phyloP scores from a whole-genome alignment of 2,113 vertebrate genomes.

The Chunga burmeisteri region DNA sequence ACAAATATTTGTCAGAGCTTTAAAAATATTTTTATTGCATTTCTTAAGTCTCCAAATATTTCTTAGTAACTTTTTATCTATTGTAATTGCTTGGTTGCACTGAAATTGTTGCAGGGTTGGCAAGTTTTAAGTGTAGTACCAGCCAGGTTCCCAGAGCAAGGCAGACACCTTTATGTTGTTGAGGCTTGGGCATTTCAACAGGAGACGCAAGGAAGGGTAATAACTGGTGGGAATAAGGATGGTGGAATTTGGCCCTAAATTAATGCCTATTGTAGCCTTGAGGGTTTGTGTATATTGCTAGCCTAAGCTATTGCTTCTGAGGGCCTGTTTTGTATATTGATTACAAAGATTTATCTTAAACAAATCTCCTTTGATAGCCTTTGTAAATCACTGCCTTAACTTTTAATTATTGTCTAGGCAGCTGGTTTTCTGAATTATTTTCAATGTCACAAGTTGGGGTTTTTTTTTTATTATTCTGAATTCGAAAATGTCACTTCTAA shows the following conservation, averaged over 20 bases:
- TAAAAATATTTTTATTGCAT: neutral
- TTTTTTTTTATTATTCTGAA: neutral
- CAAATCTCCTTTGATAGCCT: neutral
- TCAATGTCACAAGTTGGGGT: neutral
- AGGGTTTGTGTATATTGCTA: neutral
- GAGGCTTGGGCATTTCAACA: neutral
- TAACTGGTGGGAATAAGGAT: neutral
- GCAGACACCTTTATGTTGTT: neutral
- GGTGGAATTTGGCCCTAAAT: neutral
- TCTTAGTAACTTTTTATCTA: neutral
- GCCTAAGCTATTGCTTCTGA: neutral
- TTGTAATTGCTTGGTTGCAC: neutral
- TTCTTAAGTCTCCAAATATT: neutral
- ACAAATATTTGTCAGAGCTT: neutral
- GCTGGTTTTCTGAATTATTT: neutral
- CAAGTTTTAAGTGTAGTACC: neutral
- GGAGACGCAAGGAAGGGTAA: neutral
- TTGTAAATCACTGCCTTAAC: neutral
- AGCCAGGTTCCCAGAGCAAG: neutral
- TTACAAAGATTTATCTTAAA: neutral
- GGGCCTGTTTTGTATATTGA: neutral
- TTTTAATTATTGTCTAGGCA: neutral
- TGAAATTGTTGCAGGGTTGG: neutral
- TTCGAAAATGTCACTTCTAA: neutral
- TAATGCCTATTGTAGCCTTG: neutral